Conservation (phyloP, 2,797 vertebrate genomes). For the Megalops cyprinoides region DNA sequence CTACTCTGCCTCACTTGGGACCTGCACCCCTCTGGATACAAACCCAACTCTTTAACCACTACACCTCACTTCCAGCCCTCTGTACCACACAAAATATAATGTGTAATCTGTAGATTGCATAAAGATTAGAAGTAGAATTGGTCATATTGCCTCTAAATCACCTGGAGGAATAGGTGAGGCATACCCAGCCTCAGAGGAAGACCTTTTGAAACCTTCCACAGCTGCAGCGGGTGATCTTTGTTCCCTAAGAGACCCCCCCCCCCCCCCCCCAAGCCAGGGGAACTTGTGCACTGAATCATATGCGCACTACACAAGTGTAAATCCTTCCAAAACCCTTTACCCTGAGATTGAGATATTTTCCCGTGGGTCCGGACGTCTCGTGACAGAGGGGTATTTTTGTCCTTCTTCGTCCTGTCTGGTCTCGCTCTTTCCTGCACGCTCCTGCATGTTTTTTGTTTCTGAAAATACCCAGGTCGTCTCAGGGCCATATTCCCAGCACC, state of each 20-base stretch:
- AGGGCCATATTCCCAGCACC: conserved; percentile 73
- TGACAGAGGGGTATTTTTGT: conserved; percentile 1
- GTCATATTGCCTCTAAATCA: not conserved
- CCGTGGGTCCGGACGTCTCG: conserved; percentile 22
- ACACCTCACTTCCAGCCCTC: too few relatives aligned
- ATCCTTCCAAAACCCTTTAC: not conserved
- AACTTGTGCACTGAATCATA: not conserved
- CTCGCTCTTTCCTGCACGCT: conserved; percentile 42
- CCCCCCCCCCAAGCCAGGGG: too few relatives aligned
- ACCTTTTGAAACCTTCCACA: not conserved
- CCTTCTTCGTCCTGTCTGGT: conserved; percentile 55
- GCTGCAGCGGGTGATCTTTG: not conserved
- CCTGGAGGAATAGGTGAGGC: not conserved
- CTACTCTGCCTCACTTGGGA: not conserved
- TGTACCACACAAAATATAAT: not conserved
- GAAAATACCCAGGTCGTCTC: conserved; percentile 72
- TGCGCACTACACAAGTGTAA: not conserved
- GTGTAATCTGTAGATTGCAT: not conserved
- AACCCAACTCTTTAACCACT: not conserved
- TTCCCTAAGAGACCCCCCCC: too few relatives aligned
- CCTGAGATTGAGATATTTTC: conserved; percentile 11
- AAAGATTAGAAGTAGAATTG: not conserved
- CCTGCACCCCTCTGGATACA: not conserved
- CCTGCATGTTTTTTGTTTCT: conserved; percentile 61
- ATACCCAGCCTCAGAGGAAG: not conserved